Evolutionary conservation across 1,140 invertebrate genomes (phyloP).

Genomic region (Meloidogyne floridensis): DNA sequence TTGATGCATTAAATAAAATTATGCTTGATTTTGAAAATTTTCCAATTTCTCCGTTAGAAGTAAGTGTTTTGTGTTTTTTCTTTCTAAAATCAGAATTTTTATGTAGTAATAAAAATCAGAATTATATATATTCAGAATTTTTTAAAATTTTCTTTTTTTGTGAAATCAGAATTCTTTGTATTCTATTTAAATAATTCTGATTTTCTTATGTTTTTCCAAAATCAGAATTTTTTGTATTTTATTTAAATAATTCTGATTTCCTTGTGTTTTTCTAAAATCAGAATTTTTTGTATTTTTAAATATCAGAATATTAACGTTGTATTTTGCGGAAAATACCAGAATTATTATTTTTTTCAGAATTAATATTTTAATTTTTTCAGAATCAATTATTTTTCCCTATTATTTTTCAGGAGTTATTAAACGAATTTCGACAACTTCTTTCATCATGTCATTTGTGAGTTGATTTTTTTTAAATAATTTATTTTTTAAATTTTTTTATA

Average conservation of each 20-base stretch:
- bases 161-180: too few relatives aligned
- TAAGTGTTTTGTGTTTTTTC: background rate
- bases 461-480: background rate
- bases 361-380: too few relatives aligned
- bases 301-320: background rate
- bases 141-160: too few relatives aligned
- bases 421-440: constrained; percentile 23
- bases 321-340: background rate
- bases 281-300: too few relatives aligned
- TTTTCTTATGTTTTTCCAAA: background rate
- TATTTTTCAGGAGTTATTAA: constrained; percentile 9
- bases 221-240: background rate
- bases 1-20: constrained; percentile 1
- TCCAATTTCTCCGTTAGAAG: background rate
- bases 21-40: constrained; percentile 5
- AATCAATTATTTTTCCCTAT: too few relatives aligned
- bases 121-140: too few relatives aligned
- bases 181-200: too few relatives aligned
- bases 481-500: background rate
- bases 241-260: too few relatives aligned
- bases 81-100: background rate
- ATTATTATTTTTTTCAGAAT: background rate
- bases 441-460: constrained; percentile 21
- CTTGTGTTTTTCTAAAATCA: too few relatives aligned
- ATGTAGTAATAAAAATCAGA: too few relatives aligned